Evolutionary conservation across 2,113 vertebrate species (phyloP).

Genomic region (Erythrocercus mccallii): DNA sequence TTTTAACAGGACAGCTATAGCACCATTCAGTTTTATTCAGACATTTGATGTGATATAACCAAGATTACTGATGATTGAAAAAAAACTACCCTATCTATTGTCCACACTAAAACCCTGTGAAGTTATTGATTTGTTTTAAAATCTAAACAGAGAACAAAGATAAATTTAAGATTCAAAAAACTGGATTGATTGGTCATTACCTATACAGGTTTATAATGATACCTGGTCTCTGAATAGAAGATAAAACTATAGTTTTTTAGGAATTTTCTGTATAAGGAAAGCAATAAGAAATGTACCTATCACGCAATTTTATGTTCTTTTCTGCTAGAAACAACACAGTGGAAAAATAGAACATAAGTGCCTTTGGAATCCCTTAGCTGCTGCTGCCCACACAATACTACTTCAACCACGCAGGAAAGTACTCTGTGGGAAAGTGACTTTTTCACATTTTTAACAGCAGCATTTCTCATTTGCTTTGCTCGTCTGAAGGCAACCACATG

Average conservation of each 20-base stretch:
- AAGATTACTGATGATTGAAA: background rate
- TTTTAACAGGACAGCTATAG: background rate
- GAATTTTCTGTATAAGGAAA: background rate
- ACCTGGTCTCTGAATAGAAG: background rate
- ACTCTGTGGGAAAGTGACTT: background rate
- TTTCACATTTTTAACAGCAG: background rate
- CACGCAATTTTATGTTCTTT: background rate
- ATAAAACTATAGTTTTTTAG: background rate
- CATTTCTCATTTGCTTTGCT: background rate
- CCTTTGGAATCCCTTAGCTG: background rate
- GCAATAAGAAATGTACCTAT: background rate
- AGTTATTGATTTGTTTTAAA: background rate
- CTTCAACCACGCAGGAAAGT: background rate
- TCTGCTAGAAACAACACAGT: background rate
- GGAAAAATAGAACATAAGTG: background rate
- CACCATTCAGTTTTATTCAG: background rate
- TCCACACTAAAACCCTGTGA: background rate
- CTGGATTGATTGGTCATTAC: background rate
- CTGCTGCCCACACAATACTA: background rate
- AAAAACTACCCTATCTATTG: background rate
- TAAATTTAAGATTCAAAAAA: background rate
- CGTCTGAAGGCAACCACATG: background rate
- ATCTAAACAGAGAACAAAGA: background rate
- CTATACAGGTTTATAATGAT: background rate
- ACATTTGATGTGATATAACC: background rate